Conservation (phyloP, 2,113 vertebrate species). For the Orientallactaga bullata region DNA sequence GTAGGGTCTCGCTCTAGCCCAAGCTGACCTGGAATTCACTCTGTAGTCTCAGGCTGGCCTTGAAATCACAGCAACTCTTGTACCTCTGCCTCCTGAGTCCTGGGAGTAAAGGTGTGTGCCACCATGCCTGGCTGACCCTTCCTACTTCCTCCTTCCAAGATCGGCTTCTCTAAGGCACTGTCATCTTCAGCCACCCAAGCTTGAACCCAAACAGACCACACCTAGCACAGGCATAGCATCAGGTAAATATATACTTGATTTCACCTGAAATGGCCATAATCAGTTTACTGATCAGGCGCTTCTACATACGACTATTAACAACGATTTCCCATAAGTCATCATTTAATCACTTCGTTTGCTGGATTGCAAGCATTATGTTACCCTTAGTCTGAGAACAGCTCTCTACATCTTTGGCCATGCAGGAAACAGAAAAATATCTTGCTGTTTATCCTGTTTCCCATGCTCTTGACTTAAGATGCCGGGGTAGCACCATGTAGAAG, state of each 20-base stretch:
- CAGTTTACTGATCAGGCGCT: neutral
- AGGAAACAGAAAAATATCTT: neutral
- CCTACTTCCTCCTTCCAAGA: neutral
- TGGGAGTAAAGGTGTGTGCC: no score
- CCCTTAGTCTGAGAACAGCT: neutral
- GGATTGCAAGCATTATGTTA: neutral
- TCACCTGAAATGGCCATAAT: neutral
- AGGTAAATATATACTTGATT: neutral
- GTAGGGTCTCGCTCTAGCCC: no score
- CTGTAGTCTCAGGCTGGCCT: no score
- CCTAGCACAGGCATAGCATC: neutral
- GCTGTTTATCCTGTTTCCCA: neutral
- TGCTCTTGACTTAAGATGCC: neutral
- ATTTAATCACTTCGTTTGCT: neutral
- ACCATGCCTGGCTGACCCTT: no score
- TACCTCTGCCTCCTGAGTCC: no score
- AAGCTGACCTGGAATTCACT: no score
- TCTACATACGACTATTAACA: neutral
- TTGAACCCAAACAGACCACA: neutral
- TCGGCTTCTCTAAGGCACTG: neutral
- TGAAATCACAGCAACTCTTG: no score
- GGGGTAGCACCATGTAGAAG: conserved; percentile 49
- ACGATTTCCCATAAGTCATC: neutral
- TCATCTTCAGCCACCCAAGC: neutral
- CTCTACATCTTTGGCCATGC: neutral